Base-by-base conservation (phyloP, 2,797 vertebrate species). In the Cirrhinus mrigala region DNA sequence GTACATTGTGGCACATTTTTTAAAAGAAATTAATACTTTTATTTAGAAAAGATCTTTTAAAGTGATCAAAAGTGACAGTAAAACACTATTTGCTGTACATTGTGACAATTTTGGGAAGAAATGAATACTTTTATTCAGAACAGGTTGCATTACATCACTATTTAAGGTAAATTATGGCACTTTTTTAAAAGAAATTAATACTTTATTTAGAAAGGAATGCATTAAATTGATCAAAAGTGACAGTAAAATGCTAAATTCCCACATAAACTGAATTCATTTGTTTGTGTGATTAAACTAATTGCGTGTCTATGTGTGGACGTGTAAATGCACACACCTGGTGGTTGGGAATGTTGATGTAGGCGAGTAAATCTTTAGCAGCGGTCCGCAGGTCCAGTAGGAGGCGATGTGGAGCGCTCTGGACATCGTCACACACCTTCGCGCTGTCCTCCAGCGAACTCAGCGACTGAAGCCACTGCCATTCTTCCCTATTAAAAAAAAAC, bases 401-500 rank as follows among this genome's bases (percentile, higher is more conserved):
- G 87, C 93, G 91, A 86, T 95, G 95, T 70, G 96, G 95, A 85
- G 94, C 90, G 0, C 93, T 93, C 87, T 97, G 96, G 3, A 92
- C 77, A 24, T 96, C 94, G 4, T 88, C 86, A 79, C 95, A 96
- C 37, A 91, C 91, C 87, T 95, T 91, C 79, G 91, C 12, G 0
- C 95, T 90, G 86, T 97, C 96, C 0, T 97, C 96, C 71, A 96
- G 56, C 0, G 90, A 95, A 88, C 88, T 93, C 91, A 97, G 93
- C 3, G 95, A 96, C 92, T 97, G 96, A 80, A 98, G 94, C 97
- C 96, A 97, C 92, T 97, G 96, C 97, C 97, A 98, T 91, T 98
- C 97, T 88, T 97, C 97, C 89, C 97, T 98, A 75, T 50, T 10
- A 73, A 37, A 73, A 37, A 82, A 24, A 87, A 52, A 82, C 15